phyloP scores from a whole-genome alignment of 1,140 invertebrate species.

The Alviniconcha marisindica region DNA sequence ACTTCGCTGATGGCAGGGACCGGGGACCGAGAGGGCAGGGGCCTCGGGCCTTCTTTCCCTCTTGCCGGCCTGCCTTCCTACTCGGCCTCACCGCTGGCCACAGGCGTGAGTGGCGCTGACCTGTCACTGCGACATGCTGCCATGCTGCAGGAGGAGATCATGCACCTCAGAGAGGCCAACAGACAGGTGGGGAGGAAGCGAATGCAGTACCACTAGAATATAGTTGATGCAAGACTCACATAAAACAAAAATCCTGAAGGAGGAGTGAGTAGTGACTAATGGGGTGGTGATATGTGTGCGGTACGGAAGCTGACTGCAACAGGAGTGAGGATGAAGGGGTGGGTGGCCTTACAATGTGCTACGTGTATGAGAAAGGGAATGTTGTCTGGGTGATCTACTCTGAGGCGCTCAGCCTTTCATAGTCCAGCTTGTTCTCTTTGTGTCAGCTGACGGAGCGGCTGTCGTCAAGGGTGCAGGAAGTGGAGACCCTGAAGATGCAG shows the following conservation, averaged over 20 bases:
- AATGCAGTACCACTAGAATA: too few relatives aligned
- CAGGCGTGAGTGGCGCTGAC: not conserved
- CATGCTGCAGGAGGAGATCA: slow-evolving; percentile 25
- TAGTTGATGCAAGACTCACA: too few relatives aligned
- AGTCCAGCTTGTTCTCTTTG: too few relatives aligned
- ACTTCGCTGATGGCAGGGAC: not conserved
- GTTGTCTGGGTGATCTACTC: too few relatives aligned
- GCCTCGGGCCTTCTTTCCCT: not conserved
- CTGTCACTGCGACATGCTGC: not conserved
- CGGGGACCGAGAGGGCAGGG: not conserved
- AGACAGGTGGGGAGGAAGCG: slow-evolving; percentile 11
- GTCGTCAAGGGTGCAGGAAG: not conserved
- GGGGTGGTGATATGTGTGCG: too few relatives aligned
- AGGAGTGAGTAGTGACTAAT: too few relatives aligned
- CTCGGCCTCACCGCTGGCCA: not conserved
- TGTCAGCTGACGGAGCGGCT: slow-evolving; percentile 23
- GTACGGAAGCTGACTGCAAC: too few relatives aligned
- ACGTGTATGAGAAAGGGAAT: too few relatives aligned
- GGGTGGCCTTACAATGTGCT: too few relatives aligned
- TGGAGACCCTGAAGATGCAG: slow-evolving; percentile 18
- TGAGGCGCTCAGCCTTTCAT: too few relatives aligned
- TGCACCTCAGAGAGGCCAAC: not conserved
- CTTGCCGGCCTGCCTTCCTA: not conserved
- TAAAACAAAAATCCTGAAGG: too few relatives aligned
- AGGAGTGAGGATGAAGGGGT: too few relatives aligned